Conservation (phyloP, 2,113 vertebrate species). For the Fulmarus glacialis region DNA sequence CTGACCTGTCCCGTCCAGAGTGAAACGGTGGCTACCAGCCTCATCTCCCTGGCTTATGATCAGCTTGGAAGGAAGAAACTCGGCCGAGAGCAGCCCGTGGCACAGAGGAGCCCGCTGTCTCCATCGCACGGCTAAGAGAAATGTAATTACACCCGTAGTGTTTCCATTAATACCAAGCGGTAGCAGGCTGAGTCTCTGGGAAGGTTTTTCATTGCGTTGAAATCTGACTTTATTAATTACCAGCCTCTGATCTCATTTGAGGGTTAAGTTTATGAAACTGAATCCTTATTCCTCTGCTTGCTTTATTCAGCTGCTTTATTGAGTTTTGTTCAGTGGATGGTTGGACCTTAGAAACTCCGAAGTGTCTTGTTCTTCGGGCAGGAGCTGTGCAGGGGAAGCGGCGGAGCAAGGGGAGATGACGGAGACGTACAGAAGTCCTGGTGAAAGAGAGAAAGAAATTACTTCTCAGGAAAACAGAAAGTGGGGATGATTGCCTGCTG, state of each 20-base stretch:
- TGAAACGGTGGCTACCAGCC: neutral
- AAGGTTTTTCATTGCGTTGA: neutral
- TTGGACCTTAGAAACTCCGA: neutral
- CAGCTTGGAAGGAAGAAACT: neutral
- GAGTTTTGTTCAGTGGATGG: neutral
- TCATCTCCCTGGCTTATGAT: neutral
- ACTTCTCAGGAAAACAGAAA: neutral
- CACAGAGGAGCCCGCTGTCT: neutral
- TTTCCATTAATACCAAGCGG: neutral
- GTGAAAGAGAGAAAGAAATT: neutral
- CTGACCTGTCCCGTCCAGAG: neutral
- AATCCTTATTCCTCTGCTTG: neutral
- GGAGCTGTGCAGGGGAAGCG: neutral
- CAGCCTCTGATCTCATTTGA: constrained; percentile 40
- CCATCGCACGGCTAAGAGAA: neutral
- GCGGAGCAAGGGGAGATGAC: accelerated
- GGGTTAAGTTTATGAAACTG: neutral
- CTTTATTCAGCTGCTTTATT: neutral
- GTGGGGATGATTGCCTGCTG: accelerated
- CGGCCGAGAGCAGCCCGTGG: accelerated
- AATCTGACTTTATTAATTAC: constrained; percentile 61
- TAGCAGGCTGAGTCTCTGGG: neutral
- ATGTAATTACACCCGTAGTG: neutral
- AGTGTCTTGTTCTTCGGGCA: neutral
- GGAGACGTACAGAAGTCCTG: neutral